Base-by-base conservation (phyloP, 2,888 invertebrate species). In the Ectobius pallidus region DNA sequence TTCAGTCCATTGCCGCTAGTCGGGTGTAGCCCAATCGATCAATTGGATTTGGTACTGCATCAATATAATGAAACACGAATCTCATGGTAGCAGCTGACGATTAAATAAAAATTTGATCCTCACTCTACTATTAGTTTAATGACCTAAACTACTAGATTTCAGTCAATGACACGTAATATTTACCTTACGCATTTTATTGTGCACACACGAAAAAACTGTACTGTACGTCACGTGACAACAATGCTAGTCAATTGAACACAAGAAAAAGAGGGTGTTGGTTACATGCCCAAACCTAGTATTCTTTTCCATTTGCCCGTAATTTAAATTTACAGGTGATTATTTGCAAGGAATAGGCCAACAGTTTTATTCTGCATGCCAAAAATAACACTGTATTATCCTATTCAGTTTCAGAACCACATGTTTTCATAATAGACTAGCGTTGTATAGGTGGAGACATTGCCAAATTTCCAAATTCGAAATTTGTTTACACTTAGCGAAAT, bases 1-100 rank as follows among this genome's bases (percentile, higher is more conserved):
- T 49, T 52, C 22, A 68, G 68, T 71, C 73, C 75, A 75, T 75
- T 71, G 73, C 72, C 52, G 65, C 71, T 65, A 49, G 63, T 63
- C 73, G 75, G 75, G 75, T 75, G 75, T 73, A 69, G 73, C 67
- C 75, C 75, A 63, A 75, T 75, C 71, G 73, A 75, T 75, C 61
- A 70, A 69, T 42, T 72, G 62, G 34, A 18, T 18, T 20, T 44
- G 20, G 27, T 42, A 46, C 46, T 27, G 46, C 65, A 65, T 27
- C 16, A 65, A 42, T 27, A 27, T 6, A 11, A 44, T 18, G 16
- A 30, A 7, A 46, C 18, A 14, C 18, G 30, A 22, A 46, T 25
- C 1, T 30, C 6, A 11, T 2, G 2, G 1, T 27, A n/a, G 18
- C 2, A 6, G 18, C 6, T 25, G 1, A 27, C 27, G 25, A 22